phyloP scores from a whole-genome alignment of 2,888 invertebrate genomes.

The Phengaris alcon region DNA sequence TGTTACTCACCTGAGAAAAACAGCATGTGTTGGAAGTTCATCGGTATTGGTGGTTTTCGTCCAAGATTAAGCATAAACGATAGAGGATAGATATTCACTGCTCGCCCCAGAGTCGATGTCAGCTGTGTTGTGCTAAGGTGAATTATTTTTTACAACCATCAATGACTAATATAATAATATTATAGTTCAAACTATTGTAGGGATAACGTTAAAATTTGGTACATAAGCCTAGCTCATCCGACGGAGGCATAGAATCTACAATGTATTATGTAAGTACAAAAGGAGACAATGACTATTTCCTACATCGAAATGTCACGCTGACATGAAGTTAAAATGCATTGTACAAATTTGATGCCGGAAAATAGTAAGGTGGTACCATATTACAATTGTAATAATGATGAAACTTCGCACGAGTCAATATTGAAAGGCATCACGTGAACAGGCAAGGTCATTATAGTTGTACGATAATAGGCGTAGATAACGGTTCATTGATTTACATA shows the following conservation, averaged over 20 bases:
- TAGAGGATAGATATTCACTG: constrained; percentile 96
- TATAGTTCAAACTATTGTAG: too few species aligned
- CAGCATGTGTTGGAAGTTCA: constrained; percentile 98
- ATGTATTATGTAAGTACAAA: too few species aligned
- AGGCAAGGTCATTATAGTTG: not conserved
- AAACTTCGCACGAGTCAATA: not conserved
- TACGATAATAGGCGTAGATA: not conserved
- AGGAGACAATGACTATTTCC: too few species aligned
- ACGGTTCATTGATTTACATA: not conserved
- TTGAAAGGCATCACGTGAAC: not conserved
- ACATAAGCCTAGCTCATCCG: too few species aligned
- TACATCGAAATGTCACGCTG: too few species aligned
- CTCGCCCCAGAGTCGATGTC: constrained; percentile 93
- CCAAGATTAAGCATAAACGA: constrained; percentile 95
- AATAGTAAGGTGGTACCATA: not conserved
- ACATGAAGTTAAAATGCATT: too few species aligned
- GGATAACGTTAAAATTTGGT: too few species aligned
- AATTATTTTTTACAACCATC: not conserved
- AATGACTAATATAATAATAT: too few species aligned
- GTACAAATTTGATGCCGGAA: too few species aligned
- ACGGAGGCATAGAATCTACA: too few species aligned
- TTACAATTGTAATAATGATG: not conserved
- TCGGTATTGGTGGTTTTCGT: constrained; percentile 92
- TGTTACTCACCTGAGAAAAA: constrained; percentile 90
- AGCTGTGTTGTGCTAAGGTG: constrained; percentile 76